A percentile compares a stretch with the other conserved stretches of the same genome.
phyloP scores from a whole-genome alignment of 37 sponge, comb jelly and placozoan genomes.

The Diacarnus erythraeanus region DNA sequence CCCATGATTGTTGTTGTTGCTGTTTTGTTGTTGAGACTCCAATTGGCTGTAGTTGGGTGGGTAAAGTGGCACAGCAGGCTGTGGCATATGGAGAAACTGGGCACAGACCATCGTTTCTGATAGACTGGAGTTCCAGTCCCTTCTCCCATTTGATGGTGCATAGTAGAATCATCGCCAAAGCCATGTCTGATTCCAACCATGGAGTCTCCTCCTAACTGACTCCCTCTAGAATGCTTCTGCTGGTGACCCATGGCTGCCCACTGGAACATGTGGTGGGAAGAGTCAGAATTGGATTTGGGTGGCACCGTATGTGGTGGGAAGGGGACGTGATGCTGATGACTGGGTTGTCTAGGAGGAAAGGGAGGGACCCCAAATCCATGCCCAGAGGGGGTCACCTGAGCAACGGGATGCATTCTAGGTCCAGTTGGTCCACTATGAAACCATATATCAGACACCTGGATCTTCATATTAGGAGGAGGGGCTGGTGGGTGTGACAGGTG shows the following conservation, averaged over 20 bases:
- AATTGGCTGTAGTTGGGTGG: no score
- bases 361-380: not conserved
- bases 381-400: not conserved
- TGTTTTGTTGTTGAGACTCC: no score
- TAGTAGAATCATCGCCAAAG: not conserved
- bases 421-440: not conserved
- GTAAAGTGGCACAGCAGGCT: no score
- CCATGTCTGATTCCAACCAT: not conserved
- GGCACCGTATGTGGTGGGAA: not conserved
- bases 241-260: not conserved
- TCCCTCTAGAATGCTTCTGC: not conserved
- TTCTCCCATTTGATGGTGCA: no score
- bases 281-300: not conserved
- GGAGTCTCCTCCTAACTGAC: not conserved
- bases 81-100: no score
- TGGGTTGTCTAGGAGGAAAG: not conserved
- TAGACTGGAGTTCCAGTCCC: not conserved
- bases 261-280: conserved; percentile 5
- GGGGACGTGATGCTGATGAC: not conserved
- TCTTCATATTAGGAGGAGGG: not conserved
- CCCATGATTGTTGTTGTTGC: not conserved
- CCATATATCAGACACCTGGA: conserved; percentile 8
- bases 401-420: not conserved
- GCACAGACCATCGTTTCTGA: conserved; percentile 45
- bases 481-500: conserved; percentile 2